Evolutionary conservation across 2,113 vertebrate species (phyloP).

Genomic region (Pangasianodon gigas): DNA sequence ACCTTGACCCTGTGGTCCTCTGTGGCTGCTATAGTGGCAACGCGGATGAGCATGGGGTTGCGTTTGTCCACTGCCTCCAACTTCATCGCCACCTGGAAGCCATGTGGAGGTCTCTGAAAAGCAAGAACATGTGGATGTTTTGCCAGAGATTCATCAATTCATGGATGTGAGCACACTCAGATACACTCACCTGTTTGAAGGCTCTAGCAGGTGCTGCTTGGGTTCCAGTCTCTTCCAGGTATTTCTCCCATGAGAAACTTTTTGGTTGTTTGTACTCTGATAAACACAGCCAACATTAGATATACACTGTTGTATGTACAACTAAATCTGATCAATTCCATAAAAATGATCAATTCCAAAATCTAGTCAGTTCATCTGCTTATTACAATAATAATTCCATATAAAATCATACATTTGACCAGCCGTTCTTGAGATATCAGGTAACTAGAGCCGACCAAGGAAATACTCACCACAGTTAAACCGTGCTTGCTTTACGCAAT

Average conservation of each 20-base stretch:
- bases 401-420: not conserved
- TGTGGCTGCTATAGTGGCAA: constrained; percentile 68
- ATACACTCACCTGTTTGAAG: constrained; percentile 80
- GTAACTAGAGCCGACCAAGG: not conserved
- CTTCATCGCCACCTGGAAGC: constrained; percentile 78
- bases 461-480: not conserved
- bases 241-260: constrained; percentile 86
- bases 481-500: not conserved
- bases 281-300: constrained; percentile 27
- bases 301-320: not conserved
- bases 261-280: constrained; percentile 82
- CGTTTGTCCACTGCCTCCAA: constrained; percentile 78
- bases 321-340: not conserved
- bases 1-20: constrained; percentile 79
- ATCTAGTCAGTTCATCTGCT: not conserved
- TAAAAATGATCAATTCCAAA: not conserved
- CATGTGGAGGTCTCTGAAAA: constrained; percentile 74
- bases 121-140: not conserved
- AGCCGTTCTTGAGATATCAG: not conserved
- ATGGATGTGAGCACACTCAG: not conserved
- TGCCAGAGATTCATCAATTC: not conserved
- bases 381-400: not conserved
- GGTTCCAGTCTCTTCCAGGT: constrained; percentile 84
- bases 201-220: constrained; percentile 87
- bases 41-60: constrained; percentile 78